These are phyloP conservation scores for Caerostris extrusa DNA, from an alignment of 1,140 invertebrate genomes.

Conservation along the genomic window DNA sequence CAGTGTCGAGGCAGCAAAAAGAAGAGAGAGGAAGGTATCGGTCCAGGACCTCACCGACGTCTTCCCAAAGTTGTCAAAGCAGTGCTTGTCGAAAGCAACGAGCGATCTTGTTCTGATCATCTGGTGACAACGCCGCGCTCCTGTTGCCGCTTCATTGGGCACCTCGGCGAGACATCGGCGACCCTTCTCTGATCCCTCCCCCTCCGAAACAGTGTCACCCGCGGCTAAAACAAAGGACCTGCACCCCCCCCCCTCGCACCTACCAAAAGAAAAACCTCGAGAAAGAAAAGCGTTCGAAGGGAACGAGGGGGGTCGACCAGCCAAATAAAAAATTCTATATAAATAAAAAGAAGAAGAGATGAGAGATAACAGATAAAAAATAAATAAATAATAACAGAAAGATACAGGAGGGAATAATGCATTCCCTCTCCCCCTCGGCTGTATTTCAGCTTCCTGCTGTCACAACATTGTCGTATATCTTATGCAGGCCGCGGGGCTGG, in stretches of 20 bases:
- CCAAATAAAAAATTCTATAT: background rate
- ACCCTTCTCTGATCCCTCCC: background rate
- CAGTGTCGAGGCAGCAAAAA: background rate
- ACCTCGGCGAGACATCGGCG: constrained; percentile 55
- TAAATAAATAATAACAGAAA: constrained; percentile 29
- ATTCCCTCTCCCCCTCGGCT: background rate
- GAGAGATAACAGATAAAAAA: background rate
- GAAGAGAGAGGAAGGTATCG: background rate
- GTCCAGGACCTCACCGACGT: background rate
- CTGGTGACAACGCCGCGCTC: background rate
- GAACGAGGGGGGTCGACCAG: background rate
- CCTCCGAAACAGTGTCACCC: constrained; percentile 49
- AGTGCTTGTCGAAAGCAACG: constrained; percentile 33
- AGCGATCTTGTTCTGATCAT: constrained; percentile 44
- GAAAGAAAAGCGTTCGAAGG: background rate
- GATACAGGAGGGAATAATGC: constrained; percentile 24
- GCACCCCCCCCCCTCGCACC: background rate
- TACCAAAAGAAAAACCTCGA: background rate
- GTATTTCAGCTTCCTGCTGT: constrained; percentile 55
- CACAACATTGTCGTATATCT: constrained; percentile 70
- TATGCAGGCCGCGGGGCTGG: background rate
- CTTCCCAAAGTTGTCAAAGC: background rate
- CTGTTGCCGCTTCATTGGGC: constrained; percentile 57
- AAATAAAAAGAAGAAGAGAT: constrained; percentile 41
- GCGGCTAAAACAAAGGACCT: background rate